Evolutionary conservation across 2,113 vertebrate species (phyloP).

Genomic region (Origma solitaria): DNA sequence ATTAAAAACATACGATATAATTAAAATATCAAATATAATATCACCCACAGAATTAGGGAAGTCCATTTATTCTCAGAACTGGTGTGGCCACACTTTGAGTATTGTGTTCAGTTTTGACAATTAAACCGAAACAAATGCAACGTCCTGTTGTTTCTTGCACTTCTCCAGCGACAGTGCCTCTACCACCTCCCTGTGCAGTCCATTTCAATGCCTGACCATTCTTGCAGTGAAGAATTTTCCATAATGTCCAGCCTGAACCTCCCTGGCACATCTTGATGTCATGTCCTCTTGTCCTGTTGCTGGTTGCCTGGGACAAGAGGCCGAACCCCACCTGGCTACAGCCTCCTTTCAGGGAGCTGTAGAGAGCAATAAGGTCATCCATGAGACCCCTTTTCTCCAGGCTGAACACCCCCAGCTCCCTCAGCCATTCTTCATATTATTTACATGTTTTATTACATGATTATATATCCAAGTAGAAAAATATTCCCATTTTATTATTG

Average conservation of each 20-base stretch:
- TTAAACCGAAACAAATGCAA: background rate
- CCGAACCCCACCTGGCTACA: rapidly evolving
- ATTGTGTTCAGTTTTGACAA: background rate
- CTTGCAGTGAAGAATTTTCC: background rate
- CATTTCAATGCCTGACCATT: background rate
- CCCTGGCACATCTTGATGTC: too few relatives aligned
- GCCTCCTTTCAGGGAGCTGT: background rate
- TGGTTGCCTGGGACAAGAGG: background rate
- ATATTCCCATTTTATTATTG: background rate
- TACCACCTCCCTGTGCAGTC: background rate
- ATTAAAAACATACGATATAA: background rate
- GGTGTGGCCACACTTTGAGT: background rate
- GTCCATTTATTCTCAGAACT: background rate
- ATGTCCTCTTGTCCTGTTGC: rapidly evolving
- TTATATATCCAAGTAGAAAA: background rate
- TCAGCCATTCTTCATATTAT: background rate
- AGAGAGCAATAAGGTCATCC: background rate
- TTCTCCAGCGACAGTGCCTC: background rate
- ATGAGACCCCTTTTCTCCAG: background rate
- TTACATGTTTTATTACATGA: background rate
- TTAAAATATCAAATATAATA: background rate
- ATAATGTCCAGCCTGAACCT: background rate
- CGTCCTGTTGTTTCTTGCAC: too few relatives aligned
- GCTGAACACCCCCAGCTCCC: background rate
- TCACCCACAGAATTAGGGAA: background rate